A percentile compares a stretch with the other conserved stretches of the same genome.
Evolutionary conservation across 2,888 invertebrate genomes (phyloP).

Genomic region (Tipula helvola): DNA sequence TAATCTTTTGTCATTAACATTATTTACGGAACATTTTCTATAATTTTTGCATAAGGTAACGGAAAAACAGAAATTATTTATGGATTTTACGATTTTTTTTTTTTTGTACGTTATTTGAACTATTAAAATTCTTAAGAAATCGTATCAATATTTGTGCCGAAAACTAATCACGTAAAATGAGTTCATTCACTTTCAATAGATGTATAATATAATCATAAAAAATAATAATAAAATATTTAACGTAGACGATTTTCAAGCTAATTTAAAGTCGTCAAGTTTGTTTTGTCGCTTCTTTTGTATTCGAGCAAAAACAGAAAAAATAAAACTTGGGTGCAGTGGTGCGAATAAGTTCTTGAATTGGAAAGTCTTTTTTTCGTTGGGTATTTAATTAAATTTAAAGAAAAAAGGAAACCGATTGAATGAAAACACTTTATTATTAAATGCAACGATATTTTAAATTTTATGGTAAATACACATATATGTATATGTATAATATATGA

Average conservation of each 20-base stretch:
- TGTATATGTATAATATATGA: no score
- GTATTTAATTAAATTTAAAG: not conserved
- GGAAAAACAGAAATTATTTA: not conserved
- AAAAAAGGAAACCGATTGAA: not conserved
- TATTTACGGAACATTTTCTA: not conserved
- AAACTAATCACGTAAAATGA: not conserved
- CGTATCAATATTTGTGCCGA: not conserved
- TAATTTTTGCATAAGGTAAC: not conserved
- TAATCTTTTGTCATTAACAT: not conserved
- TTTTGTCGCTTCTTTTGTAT: not conserved
- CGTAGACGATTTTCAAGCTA: not conserved
- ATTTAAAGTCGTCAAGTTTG: not conserved
- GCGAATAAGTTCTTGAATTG: not conserved
- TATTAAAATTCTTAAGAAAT: not conserved
- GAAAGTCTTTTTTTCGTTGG: not conserved
- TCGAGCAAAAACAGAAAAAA: not conserved
- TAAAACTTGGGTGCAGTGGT: not conserved
- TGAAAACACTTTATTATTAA: not conserved
- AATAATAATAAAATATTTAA: not conserved
- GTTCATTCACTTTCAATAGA: not conserved
- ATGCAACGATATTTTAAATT: not conserved
- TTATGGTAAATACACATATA: not conserved
- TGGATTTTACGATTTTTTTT: not conserved
- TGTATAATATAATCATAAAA: not conserved
- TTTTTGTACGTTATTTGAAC: not conserved